phyloP scores from a whole-genome alignment of 2,888 invertebrate species.

The Danaus chrysippus region DNA sequence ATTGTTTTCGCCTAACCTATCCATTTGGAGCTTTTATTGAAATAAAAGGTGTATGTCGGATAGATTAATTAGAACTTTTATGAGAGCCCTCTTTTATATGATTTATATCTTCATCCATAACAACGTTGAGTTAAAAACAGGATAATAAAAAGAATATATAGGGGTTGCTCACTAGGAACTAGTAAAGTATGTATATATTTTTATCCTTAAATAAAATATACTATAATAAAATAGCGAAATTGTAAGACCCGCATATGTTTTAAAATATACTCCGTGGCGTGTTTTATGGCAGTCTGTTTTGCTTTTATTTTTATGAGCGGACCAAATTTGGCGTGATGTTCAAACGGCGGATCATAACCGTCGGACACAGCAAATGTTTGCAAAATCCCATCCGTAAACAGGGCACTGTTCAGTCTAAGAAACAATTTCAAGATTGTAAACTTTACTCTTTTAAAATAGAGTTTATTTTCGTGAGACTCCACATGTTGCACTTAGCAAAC shows the following conservation, averaged over 20 bases:
- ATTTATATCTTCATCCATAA: neutral
- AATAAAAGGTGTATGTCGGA: slow-evolving; percentile 29
- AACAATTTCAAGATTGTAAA: slow-evolving; percentile 37
- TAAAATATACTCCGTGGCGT: slow-evolving; percentile 51
- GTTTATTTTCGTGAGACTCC: slow-evolving; percentile 42
- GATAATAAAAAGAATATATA: no score
- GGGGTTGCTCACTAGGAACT: neutral
- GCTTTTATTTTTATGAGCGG: slow-evolving; percentile 69
- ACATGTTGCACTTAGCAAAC: slow-evolving; percentile 52
- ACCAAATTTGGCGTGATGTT: slow-evolving; percentile 72
- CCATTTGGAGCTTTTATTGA: slow-evolving; percentile 41
- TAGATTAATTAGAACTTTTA: slow-evolving; percentile 29
- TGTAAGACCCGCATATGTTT: slow-evolving; percentile 38
- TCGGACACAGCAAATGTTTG: slow-evolving; percentile 71
- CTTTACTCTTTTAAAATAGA: slow-evolving; percentile 40
- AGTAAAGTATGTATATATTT: neutral
- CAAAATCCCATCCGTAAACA: slow-evolving; percentile 58
- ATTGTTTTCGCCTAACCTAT: slow-evolving; percentile 45
- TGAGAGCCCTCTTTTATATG: neutral
- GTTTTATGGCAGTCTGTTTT: slow-evolving; percentile 59
- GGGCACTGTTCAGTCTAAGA: slow-evolving; percentile 53
- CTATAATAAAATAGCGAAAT: slow-evolving; percentile 13
- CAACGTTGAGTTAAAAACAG: no score
- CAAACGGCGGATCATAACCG: slow-evolving; percentile 72
- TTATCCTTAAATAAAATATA: neutral